Evolutionary conservation across 2,113 vertebrate species (phyloP), one percentile per base, ranked within the genome.

Genomic region (Sinosuthora webbiana): DNA sequence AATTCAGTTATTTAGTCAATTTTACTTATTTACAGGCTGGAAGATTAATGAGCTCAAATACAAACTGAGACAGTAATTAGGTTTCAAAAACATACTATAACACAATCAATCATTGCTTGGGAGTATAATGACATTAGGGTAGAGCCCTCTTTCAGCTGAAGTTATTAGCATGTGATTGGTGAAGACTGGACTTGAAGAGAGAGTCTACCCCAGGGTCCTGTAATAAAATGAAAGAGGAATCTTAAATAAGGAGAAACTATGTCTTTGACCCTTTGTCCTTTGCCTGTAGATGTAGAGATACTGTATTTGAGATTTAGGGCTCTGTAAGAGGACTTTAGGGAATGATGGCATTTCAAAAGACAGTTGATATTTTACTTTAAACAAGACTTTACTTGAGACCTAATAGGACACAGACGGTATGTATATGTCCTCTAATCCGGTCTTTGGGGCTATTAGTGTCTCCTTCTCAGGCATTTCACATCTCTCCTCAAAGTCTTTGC

Each of bases 1-100:
- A 99, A 99, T 99, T 98, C 98, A 98, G 98, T 99, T 99, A 99
- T 99, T 99, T 99, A 98, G 98, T 99, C 99, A 99, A 99, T 99
- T 99, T 98, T 98, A 98, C 98, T 99, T 99, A 99, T 99, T 99
- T 99, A 99, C 98, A 98, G 98, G 98, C 98, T 97, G 84, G 93
- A 98, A 99, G 99, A 99, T 99, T 98, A 99, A 99, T 99, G 99
- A 98, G 98, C 97, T 97, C 98, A 98, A 98, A 98, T 99, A 98
- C 98, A 97, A 97, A 98, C 95, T 94, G 96, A 98, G 99, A 99
- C 98, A 98, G 98, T 99, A 99, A 99, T 99, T 99, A 98, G 98
- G 99, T 99, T 98, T 99, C 98, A 99, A 99, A 99, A 99, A 99
- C 98, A 99, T 98, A 98, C 98, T 98, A 89, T 99, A 99, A 99